Base-by-base conservation (phyloP, 2,888 invertebrate genomes). In the Melinaea marsaeus region DNA sequence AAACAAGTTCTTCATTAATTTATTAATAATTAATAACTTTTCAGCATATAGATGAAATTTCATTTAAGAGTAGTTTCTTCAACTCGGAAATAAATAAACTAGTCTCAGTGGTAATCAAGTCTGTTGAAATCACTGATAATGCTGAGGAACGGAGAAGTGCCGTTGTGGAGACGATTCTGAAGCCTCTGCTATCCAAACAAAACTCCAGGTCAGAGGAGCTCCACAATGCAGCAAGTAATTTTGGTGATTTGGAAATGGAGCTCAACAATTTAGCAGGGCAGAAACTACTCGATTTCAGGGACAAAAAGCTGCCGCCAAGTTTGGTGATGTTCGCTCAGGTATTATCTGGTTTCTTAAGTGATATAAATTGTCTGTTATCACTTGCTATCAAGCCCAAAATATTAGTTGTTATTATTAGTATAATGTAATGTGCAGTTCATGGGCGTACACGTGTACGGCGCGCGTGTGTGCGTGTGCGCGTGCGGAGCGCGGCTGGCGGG, bases 51-150 rank as follows among this genome's bases (percentile, higher is more conserved):
- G 95, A 96, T 76, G 95, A 96, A 82, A 93, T 97, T 72, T 94
- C 96, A 69, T 92, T 97, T 71, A 94, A 95, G 61, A 97, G 97
- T 80, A 97, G 96, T 85, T 94, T 96, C 78, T 94, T 97, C 72
- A 97, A 96, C 80, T 96, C 96, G 2, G 97, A 97, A 73, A 95
- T 97, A 60, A 96, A 95, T 33, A 97, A 97, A 81, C 84, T 97
- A 13, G 88, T 97, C 3, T 95, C 96, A 3, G 94, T 97, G 32
- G 94, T 96, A n/a, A 94, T 96, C 70, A 93, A 93, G 67, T 95
- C 96, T 79, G 94, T 96, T 3, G 92, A 95, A 69, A 92, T 97
- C 62, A 95, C 96, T 74, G 95, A 96, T 81, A 95, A 95, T 86
- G 93, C 95, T 56, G 91, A 92, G 66, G 88, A 83, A 69, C 80